Conservation (phyloP, 2,113 vertebrate species). For the Oreochromis niloticus region DNA sequence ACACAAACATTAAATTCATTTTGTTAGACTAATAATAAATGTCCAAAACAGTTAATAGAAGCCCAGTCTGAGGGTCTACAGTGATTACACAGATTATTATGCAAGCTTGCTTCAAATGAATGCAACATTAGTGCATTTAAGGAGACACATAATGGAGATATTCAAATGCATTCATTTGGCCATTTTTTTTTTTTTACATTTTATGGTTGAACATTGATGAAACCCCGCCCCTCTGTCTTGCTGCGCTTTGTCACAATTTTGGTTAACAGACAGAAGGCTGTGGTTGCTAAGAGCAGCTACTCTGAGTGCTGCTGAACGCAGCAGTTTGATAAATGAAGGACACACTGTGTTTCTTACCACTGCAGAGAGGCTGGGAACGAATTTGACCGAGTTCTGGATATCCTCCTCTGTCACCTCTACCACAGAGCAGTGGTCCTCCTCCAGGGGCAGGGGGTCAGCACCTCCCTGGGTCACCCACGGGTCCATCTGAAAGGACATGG, state of each 20-base stretch:
- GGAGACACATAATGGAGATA: not conserved
- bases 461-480: slow-evolving; percentile 85
- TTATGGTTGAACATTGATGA: not conserved
- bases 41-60: not conserved
- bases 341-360: slow-evolving; percentile 75
- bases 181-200: too few species aligned
- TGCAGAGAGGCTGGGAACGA: slow-evolving; percentile 89
- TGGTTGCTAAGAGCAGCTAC: not conserved
- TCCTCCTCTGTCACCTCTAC: slow-evolving; percentile 98
- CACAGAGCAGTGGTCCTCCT: slow-evolving; percentile 90
- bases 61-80: not conserved
- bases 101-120: not conserved
- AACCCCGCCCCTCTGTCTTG: not conserved
- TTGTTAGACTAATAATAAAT: not conserved
- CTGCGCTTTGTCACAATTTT: not conserved
- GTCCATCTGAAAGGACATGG: slow-evolving; percentile 73
- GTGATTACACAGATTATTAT: not conserved
- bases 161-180: not conserved
- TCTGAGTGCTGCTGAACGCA: not conserved
- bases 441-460: slow-evolving; percentile 81
- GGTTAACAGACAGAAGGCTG: not conserved
- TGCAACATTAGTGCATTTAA: not conserved
- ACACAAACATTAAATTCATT: not conserved
- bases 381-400: slow-evolving; percentile 94
- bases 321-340: not conserved